phyloP scores from a whole-genome alignment of 2,113 vertebrate genomes.

The Turdus rufiventris region DNA sequence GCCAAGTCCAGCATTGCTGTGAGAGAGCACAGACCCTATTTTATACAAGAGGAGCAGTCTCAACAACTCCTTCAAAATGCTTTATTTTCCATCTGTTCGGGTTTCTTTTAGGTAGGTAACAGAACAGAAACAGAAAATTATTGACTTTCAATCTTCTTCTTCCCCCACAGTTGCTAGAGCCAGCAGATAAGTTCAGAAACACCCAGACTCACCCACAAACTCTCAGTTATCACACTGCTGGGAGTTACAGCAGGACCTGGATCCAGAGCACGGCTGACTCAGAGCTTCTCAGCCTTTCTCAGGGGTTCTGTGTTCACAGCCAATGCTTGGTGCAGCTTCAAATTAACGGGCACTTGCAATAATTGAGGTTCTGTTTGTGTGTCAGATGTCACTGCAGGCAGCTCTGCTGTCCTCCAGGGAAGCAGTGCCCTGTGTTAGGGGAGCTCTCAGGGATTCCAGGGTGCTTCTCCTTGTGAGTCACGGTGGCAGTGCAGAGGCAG shows the following conservation, averaged over 20 bases:
- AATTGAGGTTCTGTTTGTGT: not conserved
- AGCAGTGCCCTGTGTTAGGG: not conserved
- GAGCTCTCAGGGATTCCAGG: not conserved
- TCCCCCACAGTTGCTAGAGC: not conserved
- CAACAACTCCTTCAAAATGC: not conserved
- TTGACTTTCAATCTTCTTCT: not conserved
- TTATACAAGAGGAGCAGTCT: not conserved
- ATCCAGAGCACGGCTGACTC: not conserved
- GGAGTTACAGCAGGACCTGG: not conserved
- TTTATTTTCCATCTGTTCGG: not conserved
- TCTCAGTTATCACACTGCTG: not conserved
- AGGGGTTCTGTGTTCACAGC: not conserved
- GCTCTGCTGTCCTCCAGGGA: not conserved
- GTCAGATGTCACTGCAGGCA: not conserved
- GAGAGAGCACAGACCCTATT: not conserved
- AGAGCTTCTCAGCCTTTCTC: not conserved
- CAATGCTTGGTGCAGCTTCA: not conserved
- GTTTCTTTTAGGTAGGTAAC: not conserved
- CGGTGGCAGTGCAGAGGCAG: not conserved
- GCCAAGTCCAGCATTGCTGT: not conserved
- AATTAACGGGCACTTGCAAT: not conserved
- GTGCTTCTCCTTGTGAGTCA: not conserved
- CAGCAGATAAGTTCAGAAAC: not conserved
- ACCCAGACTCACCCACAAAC: not conserved
- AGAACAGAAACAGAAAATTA: not conserved